Conservation (phyloP, 1,140 invertebrate genomes). For the Calliphora vicina region DNA sequence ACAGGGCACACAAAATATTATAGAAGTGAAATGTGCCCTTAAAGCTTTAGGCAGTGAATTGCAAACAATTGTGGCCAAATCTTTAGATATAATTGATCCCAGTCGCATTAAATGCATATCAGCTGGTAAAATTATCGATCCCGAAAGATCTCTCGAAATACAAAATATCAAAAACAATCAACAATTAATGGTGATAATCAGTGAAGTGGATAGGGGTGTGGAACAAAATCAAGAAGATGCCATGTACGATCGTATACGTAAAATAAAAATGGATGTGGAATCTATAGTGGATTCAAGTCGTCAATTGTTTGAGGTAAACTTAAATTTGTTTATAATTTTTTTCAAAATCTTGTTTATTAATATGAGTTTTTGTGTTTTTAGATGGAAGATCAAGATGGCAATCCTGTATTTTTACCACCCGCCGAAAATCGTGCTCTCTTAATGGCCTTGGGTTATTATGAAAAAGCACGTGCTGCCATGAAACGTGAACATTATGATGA, state of each 20-base stretch:
- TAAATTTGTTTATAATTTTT: background rate
- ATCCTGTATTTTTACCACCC: slow-evolving; percentile 72
- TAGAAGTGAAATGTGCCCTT: slow-evolving; percentile 54
- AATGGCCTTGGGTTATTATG: slow-evolving; percentile 78
- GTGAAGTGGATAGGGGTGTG: slow-evolving; percentile 47
- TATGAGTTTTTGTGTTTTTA: slow-evolving; percentile 53
- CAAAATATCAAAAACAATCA: slow-evolving; percentile 72
- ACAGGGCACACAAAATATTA: slow-evolving; percentile 51
- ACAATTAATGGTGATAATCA: slow-evolving; percentile 72
- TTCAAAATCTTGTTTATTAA: background rate
- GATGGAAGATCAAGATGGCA: slow-evolving; percentile 81
- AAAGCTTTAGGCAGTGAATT: slow-evolving; percentile 67
- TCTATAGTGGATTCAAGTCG: slow-evolving; percentile 50
- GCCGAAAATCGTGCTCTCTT: slow-evolving; percentile 73
- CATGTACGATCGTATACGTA: slow-evolving; percentile 51
- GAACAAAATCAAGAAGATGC: slow-evolving; percentile 44
- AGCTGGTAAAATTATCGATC: slow-evolving; percentile 71
- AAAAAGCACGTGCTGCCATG: slow-evolving; percentile 75
- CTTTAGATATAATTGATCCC: slow-evolving; percentile 55
- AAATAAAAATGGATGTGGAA: slow-evolving; percentile 56
- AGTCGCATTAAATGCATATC: slow-evolving; percentile 72
- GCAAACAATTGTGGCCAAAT: slow-evolving; percentile 66
- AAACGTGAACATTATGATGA: slow-evolving; percentile 72
- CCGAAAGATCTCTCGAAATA: slow-evolving; percentile 63
- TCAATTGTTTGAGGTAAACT: slow-evolving; percentile 49